A percentile compares a stretch with the other conserved stretches of the same genome.
Evolutionary conservation across 2,113 vertebrate genomes (phyloP).

Genomic region (cattle (Bos taurus)): DNA sequence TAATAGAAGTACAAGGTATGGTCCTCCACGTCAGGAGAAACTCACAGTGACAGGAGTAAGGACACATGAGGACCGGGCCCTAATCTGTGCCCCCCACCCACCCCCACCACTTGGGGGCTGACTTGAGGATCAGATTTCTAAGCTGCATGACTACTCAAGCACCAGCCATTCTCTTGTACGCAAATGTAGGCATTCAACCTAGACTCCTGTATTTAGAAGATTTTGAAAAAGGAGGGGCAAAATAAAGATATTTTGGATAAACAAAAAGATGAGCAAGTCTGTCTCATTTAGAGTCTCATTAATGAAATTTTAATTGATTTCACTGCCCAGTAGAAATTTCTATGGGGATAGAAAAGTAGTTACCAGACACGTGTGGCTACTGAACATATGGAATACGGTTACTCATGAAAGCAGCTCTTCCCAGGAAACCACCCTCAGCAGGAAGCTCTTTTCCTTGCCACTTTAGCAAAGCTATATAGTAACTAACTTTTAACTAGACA

Average conservation of each 20-base stretch:
- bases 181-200: not conserved
- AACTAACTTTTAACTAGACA: not conserved
- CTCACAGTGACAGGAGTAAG: not conserved
- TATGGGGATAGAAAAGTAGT: not conserved
- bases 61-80: not conserved
- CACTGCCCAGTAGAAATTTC: not conserved
- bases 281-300: not conserved
- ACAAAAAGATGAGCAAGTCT: not conserved
- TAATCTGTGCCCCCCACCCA: rapidly evolving
- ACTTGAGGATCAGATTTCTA: not conserved
- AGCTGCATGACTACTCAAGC: not conserved
- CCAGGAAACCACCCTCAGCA: not conserved
- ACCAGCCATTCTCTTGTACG: not conserved
- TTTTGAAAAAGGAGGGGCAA: not conserved
- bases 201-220: not conserved
- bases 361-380: not conserved
- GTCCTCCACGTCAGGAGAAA: not conserved
- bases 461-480: not conserved
- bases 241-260: not conserved
- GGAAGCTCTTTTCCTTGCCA: not conserved
- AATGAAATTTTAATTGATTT: not conserved
- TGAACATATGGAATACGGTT: not conserved
- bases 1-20: not conserved
- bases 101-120: not conserved
- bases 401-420: not conserved